Evolutionary conservation across 2,888 invertebrate species (phyloP).

Genomic region (Mythimna loreyi): DNA sequence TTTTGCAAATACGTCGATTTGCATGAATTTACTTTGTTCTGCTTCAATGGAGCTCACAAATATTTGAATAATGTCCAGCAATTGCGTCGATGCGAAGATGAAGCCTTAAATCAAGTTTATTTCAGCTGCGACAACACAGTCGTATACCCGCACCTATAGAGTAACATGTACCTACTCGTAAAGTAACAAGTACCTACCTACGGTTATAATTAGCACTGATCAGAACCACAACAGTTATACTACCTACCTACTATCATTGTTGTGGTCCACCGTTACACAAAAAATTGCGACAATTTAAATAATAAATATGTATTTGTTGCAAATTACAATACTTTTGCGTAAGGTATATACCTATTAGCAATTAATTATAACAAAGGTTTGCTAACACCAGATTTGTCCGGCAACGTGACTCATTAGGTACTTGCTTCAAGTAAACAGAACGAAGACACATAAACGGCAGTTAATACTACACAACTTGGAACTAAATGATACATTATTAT

Average conservation of each 20-base stretch:
- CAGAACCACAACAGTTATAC: conserved; percentile 28
- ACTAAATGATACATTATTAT: conserved; percentile 34
- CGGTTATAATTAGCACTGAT: conserved; percentile 17
- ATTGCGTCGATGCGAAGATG: conserved; percentile 42
- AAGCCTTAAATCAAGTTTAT: conserved; percentile 26
- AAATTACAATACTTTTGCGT: conserved; percentile 18
- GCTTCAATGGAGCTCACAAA: conserved; percentile 70
- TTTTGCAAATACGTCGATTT: conserved; percentile 85
- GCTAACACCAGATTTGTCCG: background rate
- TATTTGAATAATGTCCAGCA: conserved; percentile 75
- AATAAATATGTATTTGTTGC: conserved; percentile 9
- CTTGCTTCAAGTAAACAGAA: conserved; percentile 15
- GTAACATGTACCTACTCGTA: background rate
- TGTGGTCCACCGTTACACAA: conserved; percentile 16
- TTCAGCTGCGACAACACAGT: conserved; percentile 16
- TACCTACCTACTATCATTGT: conserved; percentile 13
- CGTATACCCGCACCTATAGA: background rate
- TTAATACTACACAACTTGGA: conserved; percentile 11
- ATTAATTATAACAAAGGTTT: conserved; percentile 38
- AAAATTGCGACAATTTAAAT: conserved; percentile 11
- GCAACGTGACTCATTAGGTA: conserved; percentile 21
- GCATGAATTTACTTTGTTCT: conserved; percentile 81
- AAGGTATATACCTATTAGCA: conserved; percentile 24
- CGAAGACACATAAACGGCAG: conserved; percentile 6
- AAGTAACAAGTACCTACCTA: background rate